Percentiles rank a stretch among this genome's conserved stretches.
Conservation (phyloP, 1,140 invertebrate species). For the Carcinoscorpius rotundicauda region DNA sequence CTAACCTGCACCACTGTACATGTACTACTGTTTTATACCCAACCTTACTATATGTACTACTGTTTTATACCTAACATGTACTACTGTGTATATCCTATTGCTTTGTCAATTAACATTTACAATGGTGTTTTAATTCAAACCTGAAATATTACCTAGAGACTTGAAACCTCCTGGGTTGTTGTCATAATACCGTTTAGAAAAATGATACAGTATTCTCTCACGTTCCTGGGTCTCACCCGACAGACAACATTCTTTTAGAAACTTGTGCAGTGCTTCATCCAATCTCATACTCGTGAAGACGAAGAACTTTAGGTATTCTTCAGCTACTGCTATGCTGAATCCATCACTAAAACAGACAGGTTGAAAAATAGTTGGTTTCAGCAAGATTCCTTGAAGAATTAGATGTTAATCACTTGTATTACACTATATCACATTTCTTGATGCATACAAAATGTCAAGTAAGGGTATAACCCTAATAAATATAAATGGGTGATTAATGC, state of each 20-base stretch:
- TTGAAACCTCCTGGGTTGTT: constrained; percentile 61
- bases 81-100: too few species aligned
- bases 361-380: constrained; percentile 12
- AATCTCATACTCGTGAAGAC: constrained; percentile 74
- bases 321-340: constrained; percentile 85
- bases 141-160: constrained; percentile 12
- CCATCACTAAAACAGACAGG: constrained; percentile 65
- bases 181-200: constrained; percentile 87
- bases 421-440: too few species aligned
- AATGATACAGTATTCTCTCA: constrained; percentile 89
- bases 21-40: too few species aligned
- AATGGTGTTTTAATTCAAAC: too few species aligned
- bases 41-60: too few species aligned
- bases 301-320: constrained; percentile 94
- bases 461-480: too few species aligned
- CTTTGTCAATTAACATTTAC: too few species aligned
- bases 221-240: constrained; percentile 95
- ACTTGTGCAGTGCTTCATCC: constrained; percentile 83
- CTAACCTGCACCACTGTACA: too few species aligned
- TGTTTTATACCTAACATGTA: too few species aligned
- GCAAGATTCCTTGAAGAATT: background rate
- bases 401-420: background rate
- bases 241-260: constrained; percentile 82
- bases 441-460: too few species aligned
- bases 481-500: too few species aligned